These are phyloP conservation scores for Trachelus troglodyta DNA, from an alignment of 2,888 invertebrate species.

Conservation along the genomic window DNA sequence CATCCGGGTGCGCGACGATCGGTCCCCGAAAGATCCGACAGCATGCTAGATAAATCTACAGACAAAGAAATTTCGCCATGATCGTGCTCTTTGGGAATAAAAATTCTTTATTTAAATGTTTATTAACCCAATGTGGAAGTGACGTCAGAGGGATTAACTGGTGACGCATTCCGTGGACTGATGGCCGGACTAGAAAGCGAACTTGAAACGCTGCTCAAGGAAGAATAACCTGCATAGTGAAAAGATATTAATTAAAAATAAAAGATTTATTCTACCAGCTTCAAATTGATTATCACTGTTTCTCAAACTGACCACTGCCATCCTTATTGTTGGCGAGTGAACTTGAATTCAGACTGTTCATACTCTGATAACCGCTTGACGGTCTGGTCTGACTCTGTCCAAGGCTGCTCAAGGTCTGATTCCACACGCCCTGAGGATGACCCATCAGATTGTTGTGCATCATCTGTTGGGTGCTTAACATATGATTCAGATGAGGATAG, in stretches of 20 bases:
- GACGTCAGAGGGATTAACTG: constrained; percentile 57
- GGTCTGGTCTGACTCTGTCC: constrained; percentile 40
- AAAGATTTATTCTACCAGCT: not conserved
- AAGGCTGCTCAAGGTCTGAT: constrained; percentile 35
- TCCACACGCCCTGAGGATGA: constrained; percentile 43
- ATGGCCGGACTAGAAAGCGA: constrained; percentile 68
- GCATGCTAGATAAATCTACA: constrained; percentile 69
- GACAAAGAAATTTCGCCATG: not conserved
- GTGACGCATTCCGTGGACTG: constrained; percentile 68
- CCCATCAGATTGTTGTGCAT: constrained; percentile 48
- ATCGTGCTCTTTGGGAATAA: not conserved
- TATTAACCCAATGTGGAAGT: constrained; percentile 48
- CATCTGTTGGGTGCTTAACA: constrained; percentile 59
- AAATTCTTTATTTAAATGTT: not conserved
- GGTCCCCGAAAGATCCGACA: constrained; percentile 69
- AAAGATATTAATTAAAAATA: not conserved
- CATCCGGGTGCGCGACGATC: constrained; percentile 74
- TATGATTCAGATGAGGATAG: constrained; percentile 54
- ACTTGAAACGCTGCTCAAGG: constrained; percentile 67
- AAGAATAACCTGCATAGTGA: constrained; percentile 59
- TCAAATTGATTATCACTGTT: not conserved
- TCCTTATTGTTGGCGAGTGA: constrained; percentile 69
- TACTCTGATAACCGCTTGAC: constrained; percentile 70
- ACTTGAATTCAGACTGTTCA: constrained; percentile 70
- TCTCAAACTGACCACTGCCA: constrained; percentile 43